A percentile compares a stretch with the other conserved stretches of the same genome.
phyloP scores from a whole-genome alignment of 2,797 vertebrate species.

The Coluber constrictor region DNA sequence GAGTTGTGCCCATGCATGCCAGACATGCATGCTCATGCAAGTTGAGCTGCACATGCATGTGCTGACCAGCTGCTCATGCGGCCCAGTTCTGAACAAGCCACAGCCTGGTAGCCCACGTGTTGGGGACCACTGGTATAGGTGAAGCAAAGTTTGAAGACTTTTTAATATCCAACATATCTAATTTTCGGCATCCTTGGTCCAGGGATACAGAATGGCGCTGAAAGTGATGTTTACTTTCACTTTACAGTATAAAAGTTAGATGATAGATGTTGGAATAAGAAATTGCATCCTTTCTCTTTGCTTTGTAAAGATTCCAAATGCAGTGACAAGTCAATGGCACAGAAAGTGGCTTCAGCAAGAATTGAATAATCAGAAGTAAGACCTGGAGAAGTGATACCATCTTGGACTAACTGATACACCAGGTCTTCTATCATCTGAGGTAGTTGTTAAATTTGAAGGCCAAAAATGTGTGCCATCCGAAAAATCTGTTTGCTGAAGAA shows the following conservation, averaged over 20 bases:
- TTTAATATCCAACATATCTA: neutral
- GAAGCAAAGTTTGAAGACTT: neutral
- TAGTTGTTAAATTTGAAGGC: neutral
- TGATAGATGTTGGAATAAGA: neutral
- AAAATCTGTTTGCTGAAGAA: neutral
- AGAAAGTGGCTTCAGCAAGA: too few relatives aligned
- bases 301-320: neutral
- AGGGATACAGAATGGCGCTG: neutral
- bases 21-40: neutral
- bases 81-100: neutral
- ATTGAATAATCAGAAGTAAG: neutral
- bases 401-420: neutral
- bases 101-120: neutral
- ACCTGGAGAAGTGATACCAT: too few relatives aligned
- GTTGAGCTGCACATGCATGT: neutral
- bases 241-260: neutral
- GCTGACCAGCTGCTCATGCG: neutral
- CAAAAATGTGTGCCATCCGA: neutral
- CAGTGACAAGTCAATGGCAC: neutral
- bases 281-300: neutral
- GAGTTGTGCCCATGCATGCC: too few relatives aligned
- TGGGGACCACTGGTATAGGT: neutral
- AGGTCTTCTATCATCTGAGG: neutral
- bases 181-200: neutral
- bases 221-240: neutral